A percentile compares a stretch with the other conserved stretches of the same genome.
Conservation (phyloP, 64 coral and sea anemone genomes). For the Trachythela sp. region DNA sequence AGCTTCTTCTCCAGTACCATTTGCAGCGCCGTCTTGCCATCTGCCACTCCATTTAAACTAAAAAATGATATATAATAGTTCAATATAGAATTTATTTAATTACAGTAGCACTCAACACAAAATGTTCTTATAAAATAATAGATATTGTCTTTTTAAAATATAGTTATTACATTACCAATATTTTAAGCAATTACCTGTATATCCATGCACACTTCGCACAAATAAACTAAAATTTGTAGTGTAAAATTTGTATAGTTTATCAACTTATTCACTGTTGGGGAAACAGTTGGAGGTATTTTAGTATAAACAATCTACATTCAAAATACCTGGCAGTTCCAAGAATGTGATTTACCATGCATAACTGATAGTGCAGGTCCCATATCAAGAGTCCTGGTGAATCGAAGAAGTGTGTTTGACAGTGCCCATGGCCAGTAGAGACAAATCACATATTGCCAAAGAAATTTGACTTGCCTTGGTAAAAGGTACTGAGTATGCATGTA, state of each 20-base stretch:
- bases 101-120: too few relatives aligned
- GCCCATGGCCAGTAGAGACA: constrained; percentile 13
- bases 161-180: too few relatives aligned
- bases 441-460: constrained; percentile 22
- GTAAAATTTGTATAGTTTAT: neutral
- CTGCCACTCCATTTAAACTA: constrained; percentile 14
- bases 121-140: too few relatives aligned
- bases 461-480: neutral
- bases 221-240: too few relatives aligned
- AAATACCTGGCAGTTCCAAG: neutral
- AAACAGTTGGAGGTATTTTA: neutral
- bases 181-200: too few relatives aligned
- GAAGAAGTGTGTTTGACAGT: neutral
- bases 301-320: neutral
- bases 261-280: neutral
- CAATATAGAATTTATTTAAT: neutral
- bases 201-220: too few relatives aligned
- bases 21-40: constrained; percentile 11
- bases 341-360: constrained; percentile 19
- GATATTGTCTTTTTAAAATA: too few relatives aligned
- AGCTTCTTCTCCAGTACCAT: neutral
- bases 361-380: neutral
- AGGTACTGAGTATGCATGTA: neutral
- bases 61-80: neutral
- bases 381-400: neutral